Evolutionary conservation across 92 coral and sea anemone species (phyloP), one percentile per base, ranked within the genome.

Genomic region (Hydrozoanthus gracilis): DNA sequence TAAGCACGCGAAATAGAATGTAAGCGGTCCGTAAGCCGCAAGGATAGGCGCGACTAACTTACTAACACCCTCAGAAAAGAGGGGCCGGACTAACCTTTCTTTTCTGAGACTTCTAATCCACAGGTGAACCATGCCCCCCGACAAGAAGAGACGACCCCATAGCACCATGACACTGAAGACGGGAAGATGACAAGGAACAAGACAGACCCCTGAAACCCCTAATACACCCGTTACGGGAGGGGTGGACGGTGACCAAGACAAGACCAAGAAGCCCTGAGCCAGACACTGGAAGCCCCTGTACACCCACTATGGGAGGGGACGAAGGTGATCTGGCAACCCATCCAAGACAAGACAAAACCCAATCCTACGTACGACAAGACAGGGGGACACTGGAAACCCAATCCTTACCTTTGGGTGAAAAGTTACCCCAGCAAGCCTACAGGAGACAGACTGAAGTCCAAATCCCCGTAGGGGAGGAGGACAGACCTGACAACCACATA

Each of bases 221-320:
- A 66, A 3, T n/a, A 66, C 71, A 66, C 71, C 71, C 71, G 20
- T 6, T 66, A 66, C 20, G 71, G 71, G 71, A 66, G 71, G 35
- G 71, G 71, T 15, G 35, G 5, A n/a, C n/a, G 71, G 71, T 44
- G 20, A 66, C 71, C 71, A 44, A 66, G 20, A 7, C 60, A 54
- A 54, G 39, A 20, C 71, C 71, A 66, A 66, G 71, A 66, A 20
- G 20, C n/a, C 35, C 71, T 12, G 13, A 66, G 39, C 35, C 71
- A 44, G 71, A n/a, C 71, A 44, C 35, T 66, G 71, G 71, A 66
- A 66, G n/a, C 71, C 71, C 71, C 71, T 66, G 20, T 66, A 66
- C 71, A 66, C 71, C 39, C 71, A 66, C 71, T 66, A 66, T 66
- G 71, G 71, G 71, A 66, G 71, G 35, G 71, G 71, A 66, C 17